Evolutionary conservation across 2,888 invertebrate genomes (phyloP).

Genomic region (Eremobia ochroleuca): DNA sequence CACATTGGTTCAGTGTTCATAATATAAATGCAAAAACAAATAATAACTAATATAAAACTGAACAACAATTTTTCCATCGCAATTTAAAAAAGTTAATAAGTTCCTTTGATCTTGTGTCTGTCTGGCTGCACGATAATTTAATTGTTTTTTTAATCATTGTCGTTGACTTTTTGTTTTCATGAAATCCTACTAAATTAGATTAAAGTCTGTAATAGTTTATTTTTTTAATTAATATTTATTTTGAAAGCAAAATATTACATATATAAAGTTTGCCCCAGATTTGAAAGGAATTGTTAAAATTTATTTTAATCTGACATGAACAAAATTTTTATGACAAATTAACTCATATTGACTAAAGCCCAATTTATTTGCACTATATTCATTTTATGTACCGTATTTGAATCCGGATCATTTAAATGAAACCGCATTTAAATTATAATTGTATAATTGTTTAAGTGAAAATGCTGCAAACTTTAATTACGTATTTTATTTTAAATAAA

Average conservation of each 20-base stretch:
- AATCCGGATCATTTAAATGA: neutral
- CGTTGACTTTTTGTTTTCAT: neutral
- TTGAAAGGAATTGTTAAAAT: neutral
- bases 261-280: conserved; percentile 6
- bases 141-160: too few species aligned
- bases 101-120: neutral
- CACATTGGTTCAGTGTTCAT: neutral
- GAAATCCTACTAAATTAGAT: neutral
- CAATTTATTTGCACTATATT: neutral
- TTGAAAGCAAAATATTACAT: conserved; percentile 18
- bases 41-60: too few species aligned
- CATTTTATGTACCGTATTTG: neutral
- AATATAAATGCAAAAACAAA: too few species aligned
- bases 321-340: too few species aligned
- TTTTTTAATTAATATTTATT: conserved; percentile 19
- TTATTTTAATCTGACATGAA: too few species aligned
- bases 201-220: neutral
- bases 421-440: neutral
- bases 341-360: neutral
- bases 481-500: neutral
- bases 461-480: neutral
- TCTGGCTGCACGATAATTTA: too few species aligned
- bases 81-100: neutral
- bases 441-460: neutral
- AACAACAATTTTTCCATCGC: neutral